phyloP scores from a whole-genome alignment of 1,140 invertebrate genomes.

The Temnothorax longispinosus region DNA sequence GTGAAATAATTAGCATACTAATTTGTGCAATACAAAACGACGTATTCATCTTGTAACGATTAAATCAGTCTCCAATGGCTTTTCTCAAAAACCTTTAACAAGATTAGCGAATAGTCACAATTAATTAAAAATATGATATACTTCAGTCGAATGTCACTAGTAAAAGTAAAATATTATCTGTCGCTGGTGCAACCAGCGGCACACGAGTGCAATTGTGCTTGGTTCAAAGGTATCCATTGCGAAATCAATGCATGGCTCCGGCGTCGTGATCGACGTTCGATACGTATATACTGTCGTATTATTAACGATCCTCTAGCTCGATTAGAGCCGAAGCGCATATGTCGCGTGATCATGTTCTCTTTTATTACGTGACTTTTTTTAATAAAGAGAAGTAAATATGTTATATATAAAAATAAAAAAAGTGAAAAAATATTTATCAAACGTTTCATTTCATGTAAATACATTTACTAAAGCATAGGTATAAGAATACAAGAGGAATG shows the following conservation, averaged over 20 bases:
- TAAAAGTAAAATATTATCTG: slow-evolving; percentile 9
- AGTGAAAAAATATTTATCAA: not conserved
- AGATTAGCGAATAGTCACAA: not conserved
- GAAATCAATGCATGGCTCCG: slow-evolving; percentile 30
- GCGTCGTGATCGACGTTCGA: slow-evolving; percentile 28
- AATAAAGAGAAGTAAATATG: not conserved
- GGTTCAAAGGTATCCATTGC: slow-evolving; percentile 47
- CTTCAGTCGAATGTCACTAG: not conserved
- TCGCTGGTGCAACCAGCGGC: not conserved
- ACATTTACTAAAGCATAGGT: not conserved
- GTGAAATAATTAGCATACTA: slow-evolving; percentile 13
- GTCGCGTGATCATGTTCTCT: not conserved
- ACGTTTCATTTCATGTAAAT: not conserved
- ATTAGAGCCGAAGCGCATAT: not conserved
- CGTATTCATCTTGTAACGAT: not conserved
- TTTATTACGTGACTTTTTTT: not conserved
- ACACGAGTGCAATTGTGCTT: slow-evolving; percentile 6
- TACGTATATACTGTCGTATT: slow-evolving; percentile 6
- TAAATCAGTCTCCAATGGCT: not conserved
- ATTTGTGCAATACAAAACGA: not conserved
- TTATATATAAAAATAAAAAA: no score
- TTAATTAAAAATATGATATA: not conserved
- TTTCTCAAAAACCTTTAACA: not conserved
- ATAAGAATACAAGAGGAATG: not conserved
- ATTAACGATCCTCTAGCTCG: slow-evolving; percentile 25